These are phyloP conservation scores for Coptodon bakossiorum DNA, from an alignment of 2,113 vertebrate species.

Conservation along the genomic window DNA sequence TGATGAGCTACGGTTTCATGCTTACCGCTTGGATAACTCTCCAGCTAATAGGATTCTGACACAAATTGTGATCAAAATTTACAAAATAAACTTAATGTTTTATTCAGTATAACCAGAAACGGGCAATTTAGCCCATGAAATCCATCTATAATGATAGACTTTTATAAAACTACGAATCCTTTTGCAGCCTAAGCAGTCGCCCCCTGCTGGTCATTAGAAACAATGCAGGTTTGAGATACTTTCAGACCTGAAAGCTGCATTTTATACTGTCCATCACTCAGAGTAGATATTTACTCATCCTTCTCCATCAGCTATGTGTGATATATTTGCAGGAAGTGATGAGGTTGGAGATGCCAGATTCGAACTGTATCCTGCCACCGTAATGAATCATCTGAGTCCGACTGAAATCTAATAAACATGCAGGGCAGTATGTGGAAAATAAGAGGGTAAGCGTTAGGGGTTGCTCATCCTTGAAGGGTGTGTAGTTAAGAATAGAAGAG, in stretches of 20 bases:
- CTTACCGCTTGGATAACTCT: background rate
- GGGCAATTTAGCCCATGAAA: background rate
- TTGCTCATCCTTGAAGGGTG: background rate
- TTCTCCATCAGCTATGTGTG: background rate
- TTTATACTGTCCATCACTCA: background rate
- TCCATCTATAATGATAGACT: background rate
- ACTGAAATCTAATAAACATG: background rate
- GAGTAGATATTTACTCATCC: background rate
- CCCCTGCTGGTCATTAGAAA: accelerated
- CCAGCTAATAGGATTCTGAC: background rate
- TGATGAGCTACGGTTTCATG: background rate
- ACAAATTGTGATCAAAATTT: background rate
- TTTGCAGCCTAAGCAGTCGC: background rate
- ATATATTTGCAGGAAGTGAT: background rate
- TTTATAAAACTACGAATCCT: accelerated
- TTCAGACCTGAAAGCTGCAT: background rate
- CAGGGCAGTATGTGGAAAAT: background rate
- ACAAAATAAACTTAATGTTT: background rate
- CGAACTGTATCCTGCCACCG: background rate
- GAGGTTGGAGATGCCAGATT: background rate
- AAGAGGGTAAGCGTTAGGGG: background rate
- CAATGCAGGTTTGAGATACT: background rate
- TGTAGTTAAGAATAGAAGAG: background rate
- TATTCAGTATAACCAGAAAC: background rate
- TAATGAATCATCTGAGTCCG: accelerated